Evolutionary conservation across 2,888 invertebrate species (phyloP), one percentile per base, ranked within the genome.

Genomic region (Agrotis segetum): DNA sequence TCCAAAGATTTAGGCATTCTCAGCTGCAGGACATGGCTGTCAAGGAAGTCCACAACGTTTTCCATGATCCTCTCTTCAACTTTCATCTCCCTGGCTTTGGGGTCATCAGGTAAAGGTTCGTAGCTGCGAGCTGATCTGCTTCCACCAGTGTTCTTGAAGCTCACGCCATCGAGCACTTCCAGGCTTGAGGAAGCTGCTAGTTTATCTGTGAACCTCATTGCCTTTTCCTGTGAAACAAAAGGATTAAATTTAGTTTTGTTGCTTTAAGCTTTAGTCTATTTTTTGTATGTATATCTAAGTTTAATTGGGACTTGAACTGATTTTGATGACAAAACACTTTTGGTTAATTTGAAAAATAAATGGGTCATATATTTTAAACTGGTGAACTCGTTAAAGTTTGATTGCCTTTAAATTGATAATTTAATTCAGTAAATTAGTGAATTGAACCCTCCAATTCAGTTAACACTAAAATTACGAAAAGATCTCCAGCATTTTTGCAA

Each of bases 21-120:
- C 16, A 96, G 85, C 81, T 95, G 95, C 5, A 96, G 81, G 1
- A 93, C 94, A 70, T 96, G 96, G 73, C 88, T 93, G 70, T 96
- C 96, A 16, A 96, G 81, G 88, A 96, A 96, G 85, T 96, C 96
- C 0, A 95, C 92, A 0, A 96, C 90, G 50, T 96, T 96, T 58
- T 96, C 96, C 90, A 96, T 85, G 58, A 96, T 96, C 74, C 96
- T 93, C 59, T 96, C 96, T 87, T 96, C 96, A 0, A 96, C 89
- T 75, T 91, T 92, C 56, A 89, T 82, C 77, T 96, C 96, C 78
- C 96, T 92, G 71, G 93, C 91, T 71, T 95, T 94, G 0, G 95
- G 94, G 21, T 96, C 96, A 7, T 93, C 93, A 24, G 95, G 91
- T 0, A 96, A 82, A 7, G 96, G 93, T 29, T 96, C 95, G 78